Evolutionary conservation across 2,113 vertebrate species (phyloP).

Genomic region (Willisornis vidua): DNA sequence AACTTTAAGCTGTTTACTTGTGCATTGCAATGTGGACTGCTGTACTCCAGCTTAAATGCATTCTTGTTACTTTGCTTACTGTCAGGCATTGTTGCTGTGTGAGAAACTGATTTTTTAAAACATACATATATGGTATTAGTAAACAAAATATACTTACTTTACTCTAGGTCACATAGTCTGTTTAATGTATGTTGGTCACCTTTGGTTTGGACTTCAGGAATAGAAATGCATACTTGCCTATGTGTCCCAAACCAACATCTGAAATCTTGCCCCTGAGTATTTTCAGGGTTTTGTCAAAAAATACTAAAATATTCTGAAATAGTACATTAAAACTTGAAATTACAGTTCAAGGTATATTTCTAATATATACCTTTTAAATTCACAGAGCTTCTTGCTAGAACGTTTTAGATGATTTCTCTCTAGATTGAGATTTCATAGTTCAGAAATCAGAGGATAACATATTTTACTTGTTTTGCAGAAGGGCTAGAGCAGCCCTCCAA

Average conservation of each 20-base stretch:
- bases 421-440: neutral
- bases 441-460: neutral
- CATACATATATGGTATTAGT: neutral
- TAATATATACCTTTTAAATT: neutral
- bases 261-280: neutral
- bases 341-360: neutral
- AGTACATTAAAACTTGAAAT: neutral
- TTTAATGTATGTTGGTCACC: neutral
- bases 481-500: conserved; percentile 75
- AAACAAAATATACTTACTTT: neutral
- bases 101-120: neutral
- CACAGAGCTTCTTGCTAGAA: neutral
- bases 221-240: rapidly evolving
- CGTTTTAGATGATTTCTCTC: neutral
- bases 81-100: neutral
- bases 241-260: neutral
- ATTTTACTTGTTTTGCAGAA: conserved; percentile 74
- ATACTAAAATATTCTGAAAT: neutral
- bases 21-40: rapidly evolving
- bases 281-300: neutral
- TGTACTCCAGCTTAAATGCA: neutral
- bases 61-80: neutral
- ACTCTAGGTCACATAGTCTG: neutral
- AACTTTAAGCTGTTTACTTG: neutral
- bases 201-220: neutral